Evolutionary conservation across 2,797 vertebrate species (phyloP), one percentile per base, ranked within the genome.

Genomic region (Zalophus californianus): DNA sequence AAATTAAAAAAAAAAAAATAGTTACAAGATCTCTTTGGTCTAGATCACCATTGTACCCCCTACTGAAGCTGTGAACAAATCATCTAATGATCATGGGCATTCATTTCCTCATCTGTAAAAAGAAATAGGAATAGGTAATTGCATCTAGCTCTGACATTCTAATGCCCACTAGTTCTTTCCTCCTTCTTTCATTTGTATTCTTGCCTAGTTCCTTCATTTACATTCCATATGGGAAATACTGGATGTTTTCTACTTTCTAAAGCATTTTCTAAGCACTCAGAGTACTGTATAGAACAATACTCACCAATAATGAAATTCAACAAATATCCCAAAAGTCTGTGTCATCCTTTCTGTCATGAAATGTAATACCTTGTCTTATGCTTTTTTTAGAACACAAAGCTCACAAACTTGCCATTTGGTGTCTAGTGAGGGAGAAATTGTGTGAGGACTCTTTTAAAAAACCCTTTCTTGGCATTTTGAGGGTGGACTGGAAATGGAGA

Each of bases 281-380:
- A 86, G 18, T 2, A 41, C 29, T 79, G 21, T 54, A 56, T 12
- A 84, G n/a, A 80, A 25, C 23, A 77, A 44, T 73, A 54, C 5
- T 93, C 35, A 82, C 35, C 2, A 86, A 82, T 79, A 88, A 82
- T 50, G n/a, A 92, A 82, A 91, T 78, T 94, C 11, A 95, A 25
- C 73, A 93, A 93, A 78, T 86, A 73, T 29, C 58, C 52, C 56
- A 3, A 66, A 78, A 52, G 10, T 90, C 18, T 66, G 12, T 73
- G 54, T 60, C 15, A 75, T 86, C 14, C 3, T 86, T 79, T 92
- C 27, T 94, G 56, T 66, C 14, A 27, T 78, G 23, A 50, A 72
- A n/a, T 89, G 23, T 77, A 73, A 70, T 82, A 82, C 2, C 4
- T 44, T 48, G 11, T 82, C 25, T 15, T 56, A 38, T 23, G 64